A percentile compares a stretch with the other conserved stretches of the same genome.
phyloP scores from a whole-genome alignment of 92 coral and sea anemone species.

The Plumapathes pennacea region DNA sequence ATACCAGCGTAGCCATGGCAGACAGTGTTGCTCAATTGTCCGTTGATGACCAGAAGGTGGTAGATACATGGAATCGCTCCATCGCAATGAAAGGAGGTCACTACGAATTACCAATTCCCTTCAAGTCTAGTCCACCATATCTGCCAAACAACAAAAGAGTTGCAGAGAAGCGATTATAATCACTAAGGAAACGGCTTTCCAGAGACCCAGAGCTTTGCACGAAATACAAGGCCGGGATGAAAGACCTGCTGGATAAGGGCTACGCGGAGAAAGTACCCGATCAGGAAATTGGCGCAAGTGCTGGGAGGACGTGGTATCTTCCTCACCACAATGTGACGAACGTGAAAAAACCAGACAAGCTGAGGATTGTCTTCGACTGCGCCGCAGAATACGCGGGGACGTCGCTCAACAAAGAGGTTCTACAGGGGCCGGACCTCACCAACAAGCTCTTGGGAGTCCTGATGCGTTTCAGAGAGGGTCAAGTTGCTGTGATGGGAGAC shows the following conservation, averaged over 20 bases:
- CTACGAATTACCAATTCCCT: slow-evolving; percentile 28
- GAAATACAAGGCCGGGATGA: slow-evolving; percentile 26
- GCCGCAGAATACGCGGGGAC: slow-evolving; percentile 30
- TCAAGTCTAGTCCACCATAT: slow-evolving; percentile 15
- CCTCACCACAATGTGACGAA: slow-evolving; percentile 43
- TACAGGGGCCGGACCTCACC: too few relatives aligned
- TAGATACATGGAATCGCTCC: slow-evolving; percentile 10
- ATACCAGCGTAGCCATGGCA: slow-evolving; percentile 10
- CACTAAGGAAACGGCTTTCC: slow-evolving; percentile 20
- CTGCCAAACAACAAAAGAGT: slow-evolving; percentile 29
- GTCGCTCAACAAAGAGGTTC: too few relatives aligned
- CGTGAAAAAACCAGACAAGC: slow-evolving; percentile 40
- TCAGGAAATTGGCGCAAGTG: too few relatives aligned
- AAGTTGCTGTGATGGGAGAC: too few relatives aligned
- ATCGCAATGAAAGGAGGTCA: slow-evolving; percentile 6
- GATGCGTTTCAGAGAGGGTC: too few relatives aligned
- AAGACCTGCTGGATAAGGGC: slow-evolving; percentile 38
- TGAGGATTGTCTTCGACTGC: slow-evolving; percentile 55
- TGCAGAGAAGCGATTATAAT: slow-evolving; percentile 35
- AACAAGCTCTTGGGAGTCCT: too few relatives aligned
- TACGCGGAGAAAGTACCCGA: slow-evolving; percentile 39
- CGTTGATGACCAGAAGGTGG: slow-evolving; percentile 15
- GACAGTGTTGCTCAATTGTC: slow-evolving; percentile 14
- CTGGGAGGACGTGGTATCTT: slow-evolving; percentile 4
- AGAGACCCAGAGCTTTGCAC: slow-evolving; percentile 18